Evolutionary conservation across 2,113 vertebrate species (phyloP), one percentile per base, ranked within the genome.

Genomic region (Cyprinus carpio): DNA sequence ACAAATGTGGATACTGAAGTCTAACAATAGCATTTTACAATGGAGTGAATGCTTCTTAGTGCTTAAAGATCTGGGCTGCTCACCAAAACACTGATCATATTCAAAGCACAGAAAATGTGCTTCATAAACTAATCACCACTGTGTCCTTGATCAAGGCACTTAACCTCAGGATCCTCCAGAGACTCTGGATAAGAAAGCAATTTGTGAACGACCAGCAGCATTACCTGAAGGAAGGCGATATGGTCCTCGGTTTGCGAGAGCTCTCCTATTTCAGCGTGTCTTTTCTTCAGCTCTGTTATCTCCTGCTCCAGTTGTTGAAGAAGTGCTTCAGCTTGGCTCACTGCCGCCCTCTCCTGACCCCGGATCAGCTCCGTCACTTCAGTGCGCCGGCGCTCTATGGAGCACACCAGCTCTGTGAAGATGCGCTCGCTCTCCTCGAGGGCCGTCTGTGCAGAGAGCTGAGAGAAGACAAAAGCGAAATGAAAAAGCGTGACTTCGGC

Each of bases 301-400:
- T 94, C 93, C 89, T 90, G 93, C 78, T 94, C 92, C 82, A 95
- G 91, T 72, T 85, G 89, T 29, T 88, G 89, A 89, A 95, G 90
- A 75, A 93, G 90, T 81, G 88, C 90, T 87, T 94, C 89, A 0
- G 93, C 92, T 83, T 92, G 92, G 75, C 85, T 25, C 40, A 92
- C 60, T 7, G 89, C 90, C 0, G 4, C 86, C 87, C 91, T 92
- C 49, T 94, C 93, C 92, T 95, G 94, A 31, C 82, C 90, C 27
- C 88, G 90, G 86, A 95, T 93, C 88, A 95, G 90, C 88, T 94
- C 93, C 18, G 92, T 91, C 81, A 94, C 86, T 81, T 95, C 95
- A 1, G 92, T 90, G 0, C 91, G 93, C 75, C 94, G 94, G 76
- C 94, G 86, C 91, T 95, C 93, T 0, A 95, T 90, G 4, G 87